Percentiles rank a stretch among this genome's conserved stretches.
These are phyloP conservation scores for Melanaphis sacchari DNA, from an alignment of 1,140 invertebrate genomes.

Conservation along the genomic window DNA sequence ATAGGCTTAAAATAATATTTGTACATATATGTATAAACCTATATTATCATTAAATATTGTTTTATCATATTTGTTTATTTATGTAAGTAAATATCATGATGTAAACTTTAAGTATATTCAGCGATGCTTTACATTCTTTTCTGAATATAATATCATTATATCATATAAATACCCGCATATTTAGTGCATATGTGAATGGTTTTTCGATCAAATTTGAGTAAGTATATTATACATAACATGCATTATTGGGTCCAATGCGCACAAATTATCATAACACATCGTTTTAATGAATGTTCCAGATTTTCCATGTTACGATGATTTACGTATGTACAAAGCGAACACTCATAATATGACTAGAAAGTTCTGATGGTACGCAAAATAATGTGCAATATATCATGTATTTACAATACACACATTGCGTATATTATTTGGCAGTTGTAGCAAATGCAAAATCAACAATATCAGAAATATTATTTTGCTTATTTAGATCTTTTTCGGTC, in stretches of 20 bases:
- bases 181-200: neutral
- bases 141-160: neutral
- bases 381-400: neutral
- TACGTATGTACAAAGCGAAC: neutral
- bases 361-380: neutral
- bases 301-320: neutral
- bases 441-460: neutral
- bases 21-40: neutral
- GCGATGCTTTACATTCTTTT: neutral
- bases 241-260: conserved; percentile 2
- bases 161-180: neutral
- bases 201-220: neutral
- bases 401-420: neutral
- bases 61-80: neutral
- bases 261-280: neutral
- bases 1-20: neutral
- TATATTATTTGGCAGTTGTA: neutral
- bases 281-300: neutral
- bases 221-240: neutral
- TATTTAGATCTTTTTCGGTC: neutral
- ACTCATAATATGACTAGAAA: neutral
- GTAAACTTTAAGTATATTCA: neutral
- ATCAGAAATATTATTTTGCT: neutral
- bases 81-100: neutral
- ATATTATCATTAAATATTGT: too few species aligned